Base-by-base conservation (phyloP, 2,888 invertebrate genomes). In the Mellilla xanthometata region DNA sequence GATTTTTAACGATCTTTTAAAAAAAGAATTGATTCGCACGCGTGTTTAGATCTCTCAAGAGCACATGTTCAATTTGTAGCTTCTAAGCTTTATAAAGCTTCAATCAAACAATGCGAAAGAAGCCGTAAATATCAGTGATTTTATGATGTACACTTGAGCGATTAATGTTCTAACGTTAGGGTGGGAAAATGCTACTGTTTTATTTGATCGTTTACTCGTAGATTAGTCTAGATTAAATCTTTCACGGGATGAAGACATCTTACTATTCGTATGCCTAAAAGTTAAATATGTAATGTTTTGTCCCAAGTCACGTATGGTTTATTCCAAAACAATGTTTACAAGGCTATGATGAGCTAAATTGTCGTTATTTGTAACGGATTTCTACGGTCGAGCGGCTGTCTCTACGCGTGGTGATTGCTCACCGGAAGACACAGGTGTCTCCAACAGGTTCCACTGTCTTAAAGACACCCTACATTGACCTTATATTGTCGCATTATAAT, bases 321-420 rank as follows among this genome's bases (percentile, higher is more conserved):
- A 5, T 19, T 19, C 15, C 15, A 19, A 19, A 19, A 19, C 15
- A n/a, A n/a, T n/a, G n/a, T n/a, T n/a, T n/a, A n/a, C n/a, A n/a
- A n/a, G n/a, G n/a, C n/a, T 19, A 19, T 36, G 47, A 40, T 43
- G 49, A 33, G 9, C 30, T 27, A 33, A 8, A 24, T n/a, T 27
- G 40, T 28, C 42, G 36, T 48, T 45, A 40, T 47, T 55, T 48
- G 40, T 87, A 89, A 88, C 88, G 88, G 81, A 82, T 74, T 88
- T 83, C 68, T 65, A 80, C 77, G 88, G 75, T 81, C 66, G 70
- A 71, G 50, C 55, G 68, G 57, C 71, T n/a, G n/a, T n/a, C 76
- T 83, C 72, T 70, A 75, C 73, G 77, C 55, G 54, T 56, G 67
- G 70, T 70, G 70, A 63, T 53, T 62, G 54, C 46, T 32, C 35